phyloP scores from a whole-genome alignment of 2,888 invertebrate genomes.

The Rhingia campestris region DNA sequence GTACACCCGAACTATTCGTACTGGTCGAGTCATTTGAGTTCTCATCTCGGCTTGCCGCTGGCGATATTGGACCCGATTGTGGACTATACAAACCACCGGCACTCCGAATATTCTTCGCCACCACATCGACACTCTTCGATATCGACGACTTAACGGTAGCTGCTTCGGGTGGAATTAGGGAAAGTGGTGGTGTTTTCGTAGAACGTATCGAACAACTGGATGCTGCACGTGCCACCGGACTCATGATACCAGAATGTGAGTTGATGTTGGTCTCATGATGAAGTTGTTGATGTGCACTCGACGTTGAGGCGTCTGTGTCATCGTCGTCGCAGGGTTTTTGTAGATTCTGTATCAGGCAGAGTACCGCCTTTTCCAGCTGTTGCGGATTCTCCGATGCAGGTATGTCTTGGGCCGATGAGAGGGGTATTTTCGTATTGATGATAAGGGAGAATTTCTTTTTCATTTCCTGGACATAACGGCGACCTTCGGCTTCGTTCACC shows the following conservation, averaged over 20 bases:
- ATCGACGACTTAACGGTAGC: slow-evolving; percentile 82
- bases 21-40: slow-evolving; percentile 61
- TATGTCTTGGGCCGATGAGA: slow-evolving; percentile 79
- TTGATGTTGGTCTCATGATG: slow-evolving; percentile 45
- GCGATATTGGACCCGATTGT: slow-evolving; percentile 53
- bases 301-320: slow-evolving; percentile 70
- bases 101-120: slow-evolving; percentile 79
- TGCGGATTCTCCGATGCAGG: slow-evolving; percentile 88
- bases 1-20: slow-evolving; percentile 47
- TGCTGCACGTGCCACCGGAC: slow-evolving; percentile 62
- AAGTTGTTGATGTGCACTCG: slow-evolving; percentile 58
- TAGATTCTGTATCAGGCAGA: slow-evolving; percentile 86
- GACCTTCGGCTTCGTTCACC: slow-evolving; percentile 89
- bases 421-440: slow-evolving; percentile 84
- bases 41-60: slow-evolving; percentile 58
- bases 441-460: slow-evolving; percentile 90
- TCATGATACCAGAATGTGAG: slow-evolving; percentile 63
- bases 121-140: slow-evolving; percentile 82
- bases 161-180: slow-evolving; percentile 82
- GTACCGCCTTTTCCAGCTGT: slow-evolving; percentile 88
- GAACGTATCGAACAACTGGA: slow-evolving; percentile 67
- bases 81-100: slow-evolving; percentile 74
- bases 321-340: slow-evolving; percentile 77
- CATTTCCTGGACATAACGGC: slow-evolving; percentile 89
- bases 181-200: slow-evolving; percentile 80